Percentiles rank a stretch among this genome's conserved stretches.
Evolutionary conservation across 2,888 invertebrate genomes (phyloP).

Genomic region (Heliothis peltigera): DNA sequence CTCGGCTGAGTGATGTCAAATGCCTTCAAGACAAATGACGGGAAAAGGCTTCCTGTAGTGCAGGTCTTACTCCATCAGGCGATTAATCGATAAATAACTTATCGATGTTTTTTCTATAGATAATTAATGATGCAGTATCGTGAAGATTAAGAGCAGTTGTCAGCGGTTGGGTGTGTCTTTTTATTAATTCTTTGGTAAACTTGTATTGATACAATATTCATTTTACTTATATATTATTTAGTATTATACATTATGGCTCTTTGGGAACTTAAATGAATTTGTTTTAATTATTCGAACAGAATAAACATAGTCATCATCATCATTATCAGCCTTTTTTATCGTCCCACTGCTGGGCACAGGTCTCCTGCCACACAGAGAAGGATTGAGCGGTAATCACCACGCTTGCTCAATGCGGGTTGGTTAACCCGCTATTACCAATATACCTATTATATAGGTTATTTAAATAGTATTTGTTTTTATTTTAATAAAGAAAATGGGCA

Average conservation of each 20-base stretch:
- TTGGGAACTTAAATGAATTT: conserved; percentile 30
- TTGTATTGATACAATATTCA: conserved; percentile 26
- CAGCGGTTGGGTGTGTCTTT: conserved; percentile 58
- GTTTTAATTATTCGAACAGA: conserved; percentile 3
- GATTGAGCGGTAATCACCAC: too few species aligned
- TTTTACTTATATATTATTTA: conserved; percentile 34
- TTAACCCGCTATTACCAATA: too few species aligned
- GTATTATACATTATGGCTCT: conserved; percentile 15
- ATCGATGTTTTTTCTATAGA: conserved; percentile 71
- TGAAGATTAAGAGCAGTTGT: conserved; percentile 69
- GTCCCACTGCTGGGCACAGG: too few species aligned
- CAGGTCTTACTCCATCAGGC: conserved; percentile 78
- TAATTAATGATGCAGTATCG: conserved; percentile 76
- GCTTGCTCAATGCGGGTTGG: too few species aligned
- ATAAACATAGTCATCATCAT: too few species aligned
- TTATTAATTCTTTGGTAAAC: conserved; percentile 51
- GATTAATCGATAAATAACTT: conserved; percentile 48
- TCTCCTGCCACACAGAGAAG: too few species aligned
- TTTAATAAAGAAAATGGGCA: too few species aligned
- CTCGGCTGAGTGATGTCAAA: conserved; percentile 86
- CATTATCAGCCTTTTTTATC: too few species aligned
- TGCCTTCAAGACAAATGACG: conserved; percentile 87
- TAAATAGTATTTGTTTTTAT: background rate
- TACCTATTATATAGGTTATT: too few species aligned
- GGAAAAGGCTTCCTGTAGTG: conserved; percentile 85